Percentiles rank a stretch among this genome's conserved stretches.
These are phyloP conservation scores for Cyrtorhinus lividipennis DNA, from an alignment of 1,140 invertebrate genomes.

Conservation along the genomic window DNA sequence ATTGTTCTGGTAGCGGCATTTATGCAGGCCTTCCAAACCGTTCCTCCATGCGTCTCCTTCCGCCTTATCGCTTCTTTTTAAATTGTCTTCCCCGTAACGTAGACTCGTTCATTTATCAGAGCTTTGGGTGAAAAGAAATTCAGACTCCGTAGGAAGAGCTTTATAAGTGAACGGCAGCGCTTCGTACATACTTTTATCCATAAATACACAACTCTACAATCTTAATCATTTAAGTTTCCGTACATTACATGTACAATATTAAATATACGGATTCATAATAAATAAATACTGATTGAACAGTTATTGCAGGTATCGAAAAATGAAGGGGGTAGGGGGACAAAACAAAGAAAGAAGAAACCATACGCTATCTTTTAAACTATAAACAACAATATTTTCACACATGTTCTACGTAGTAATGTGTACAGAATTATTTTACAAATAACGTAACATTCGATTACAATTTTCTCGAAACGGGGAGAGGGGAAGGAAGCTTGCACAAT, in stretches of 20 bases:
- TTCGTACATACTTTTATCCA: constrained; percentile 21
- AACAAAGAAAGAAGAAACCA: too few species aligned
- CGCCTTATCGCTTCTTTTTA: too few species aligned
- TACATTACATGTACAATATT: constrained; percentile 26
- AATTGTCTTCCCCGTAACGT: too few species aligned
- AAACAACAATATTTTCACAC: constrained; percentile 21
- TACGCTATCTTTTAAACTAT: constrained; percentile 17
- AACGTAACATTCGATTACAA: constrained; percentile 21
- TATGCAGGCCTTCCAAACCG: too few species aligned
- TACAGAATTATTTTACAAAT: constrained; percentile 16
- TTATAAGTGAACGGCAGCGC: not conserved
- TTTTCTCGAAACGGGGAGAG: constrained; percentile 3
- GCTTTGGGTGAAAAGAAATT: not conserved
- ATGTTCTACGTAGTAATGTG: constrained; percentile 7
- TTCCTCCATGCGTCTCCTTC: too few species aligned
- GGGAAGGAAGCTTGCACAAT: constrained; percentile 16
- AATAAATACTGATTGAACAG: constrained; percentile 22
- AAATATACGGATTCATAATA: constrained; percentile 21
- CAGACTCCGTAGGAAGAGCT: not conserved
- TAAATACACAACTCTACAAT: constrained; percentile 27
- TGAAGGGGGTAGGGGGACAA: constrained; percentile 10
- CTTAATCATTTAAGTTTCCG: constrained; percentile 23
- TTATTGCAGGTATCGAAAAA: constrained; percentile 16
- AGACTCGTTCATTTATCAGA: too few species aligned
- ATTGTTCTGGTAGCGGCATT: too few species aligned